Conservation (phyloP, 2,888 invertebrate species). For the Macrosoma leucophasiata region DNA sequence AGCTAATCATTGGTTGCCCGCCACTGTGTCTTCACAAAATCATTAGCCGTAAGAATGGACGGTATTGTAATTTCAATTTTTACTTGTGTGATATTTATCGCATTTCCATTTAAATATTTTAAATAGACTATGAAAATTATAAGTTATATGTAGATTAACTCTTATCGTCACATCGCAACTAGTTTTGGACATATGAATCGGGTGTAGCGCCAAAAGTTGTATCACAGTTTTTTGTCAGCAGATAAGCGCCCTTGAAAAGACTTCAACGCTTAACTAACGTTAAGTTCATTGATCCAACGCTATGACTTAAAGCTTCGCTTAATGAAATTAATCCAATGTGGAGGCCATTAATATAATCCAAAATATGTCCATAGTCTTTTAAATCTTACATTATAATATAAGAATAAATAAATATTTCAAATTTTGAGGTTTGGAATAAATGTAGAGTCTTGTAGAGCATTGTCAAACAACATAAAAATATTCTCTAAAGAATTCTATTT, state of each 20-base stretch:
- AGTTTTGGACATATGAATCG: conserved; percentile 13
- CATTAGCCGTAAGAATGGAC: conserved; percentile 28
- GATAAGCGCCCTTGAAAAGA: conserved; percentile 69
- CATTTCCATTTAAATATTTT: too few relatives aligned
- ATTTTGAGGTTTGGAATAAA: too few relatives aligned
- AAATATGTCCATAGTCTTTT: too few relatives aligned
- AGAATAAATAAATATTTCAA: too few relatives aligned
- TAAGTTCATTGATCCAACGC: conserved; percentile 51
- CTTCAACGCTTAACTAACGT: conserved; percentile 62
- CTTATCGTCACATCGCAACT: conserved; percentile 20
- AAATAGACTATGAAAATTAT: too few relatives aligned
- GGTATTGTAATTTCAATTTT: conserved; percentile 26
- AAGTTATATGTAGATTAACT: conserved; percentile 22
- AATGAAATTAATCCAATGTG: conserved; percentile 16
- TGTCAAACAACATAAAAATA: too few relatives aligned
- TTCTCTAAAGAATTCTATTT: too few relatives aligned
- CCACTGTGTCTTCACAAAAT: conserved; percentile 47
- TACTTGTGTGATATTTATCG: too few relatives aligned
- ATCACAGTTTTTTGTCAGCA: conserved; percentile 39
- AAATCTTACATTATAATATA: too few relatives aligned
- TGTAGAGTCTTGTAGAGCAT: too few relatives aligned
- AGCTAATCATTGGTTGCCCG: conserved; percentile 38
- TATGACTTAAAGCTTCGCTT: conserved; percentile 20
- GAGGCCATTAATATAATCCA: too few relatives aligned
- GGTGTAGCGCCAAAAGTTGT: conserved; percentile 19